Base-by-base conservation (phyloP, 2,113 vertebrate genomes). In the Stigmatopora nigra region DNA sequence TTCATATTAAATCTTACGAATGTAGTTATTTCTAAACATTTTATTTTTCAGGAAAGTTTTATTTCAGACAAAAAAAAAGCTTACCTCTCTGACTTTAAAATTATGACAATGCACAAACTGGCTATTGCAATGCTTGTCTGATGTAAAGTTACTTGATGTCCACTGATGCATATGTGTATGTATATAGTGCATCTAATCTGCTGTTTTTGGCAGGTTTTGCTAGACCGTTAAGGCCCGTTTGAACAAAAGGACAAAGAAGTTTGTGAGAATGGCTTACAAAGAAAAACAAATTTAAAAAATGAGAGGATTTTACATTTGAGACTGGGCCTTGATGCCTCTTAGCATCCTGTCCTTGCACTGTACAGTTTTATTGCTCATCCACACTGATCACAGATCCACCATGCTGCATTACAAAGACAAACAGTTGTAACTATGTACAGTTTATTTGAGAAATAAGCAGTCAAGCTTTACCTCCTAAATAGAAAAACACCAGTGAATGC, bases 121-220 rank as follows among this genome's bases (percentile, higher is more conserved):
- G 58, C 38, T 52, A 7, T 31, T 64, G 25, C 62, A 16, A 35
- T 35, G 53, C 58, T 67, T 68, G 63, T 75, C 68, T 69, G 68
- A 69, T 82, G 67, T 81, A 67, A 72, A 73, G 69, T 78, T 68
- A 57, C 59, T 70, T 75, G 15, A 5, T 56, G 70, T 65, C 78
- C 77, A 45, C 65, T 48, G 48, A 70, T 84, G 84, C 81, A 83
- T 76, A 81, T 77, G 77, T 75, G 61, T 84, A 20, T 83, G 79
- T 82, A 71, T 63, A 81, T 81, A 74, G 70, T 56, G 68, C 72
- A 76, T 79, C 56, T 70, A 67, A 73, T 71, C 70, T 78, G 78
- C 76, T 76, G 78, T 73, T 73, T 62, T 68, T 60, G 63, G 63
- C 67, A 67, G 65, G 69, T 73, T 71, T 61, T 78, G 70, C 68